Evolutionary conservation across 2,888 invertebrate species (phyloP).

Genomic region (Heliconius cydno): DNA sequence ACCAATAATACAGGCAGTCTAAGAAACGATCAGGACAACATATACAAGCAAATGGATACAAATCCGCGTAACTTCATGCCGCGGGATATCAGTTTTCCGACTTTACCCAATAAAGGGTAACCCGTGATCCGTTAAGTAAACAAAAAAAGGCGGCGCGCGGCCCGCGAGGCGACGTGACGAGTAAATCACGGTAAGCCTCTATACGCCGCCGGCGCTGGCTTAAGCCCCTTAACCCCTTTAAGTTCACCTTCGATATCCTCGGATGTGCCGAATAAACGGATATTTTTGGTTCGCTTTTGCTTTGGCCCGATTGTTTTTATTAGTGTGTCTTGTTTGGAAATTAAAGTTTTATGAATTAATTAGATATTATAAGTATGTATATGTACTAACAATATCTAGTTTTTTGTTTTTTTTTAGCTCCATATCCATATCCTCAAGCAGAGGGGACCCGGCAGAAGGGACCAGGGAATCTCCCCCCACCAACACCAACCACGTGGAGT

Average conservation of each 20-base stretch:
- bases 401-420: too few relatives aligned
- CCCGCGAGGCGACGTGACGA: constrained; percentile 46
- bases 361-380: too few relatives aligned
- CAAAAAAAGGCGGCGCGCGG: constrained; percentile 74
- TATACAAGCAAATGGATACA: constrained; percentile 54
- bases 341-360: constrained; percentile 60
- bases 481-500: too few relatives aligned
- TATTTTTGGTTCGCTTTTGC: constrained; percentile 48
- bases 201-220: constrained; percentile 49
- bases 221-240: constrained; percentile 49
- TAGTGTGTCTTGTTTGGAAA: constrained; percentile 80
- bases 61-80: constrained; percentile 72
- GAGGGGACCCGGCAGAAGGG: too few relatives aligned
- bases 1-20: neutral
- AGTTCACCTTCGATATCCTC: constrained; percentile 68
- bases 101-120: constrained; percentile 78
- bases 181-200: constrained; percentile 44
- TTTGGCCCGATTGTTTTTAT: constrained; percentile 68
- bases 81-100: constrained; percentile 79
- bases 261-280: constrained; percentile 43
- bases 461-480: too few relatives aligned
- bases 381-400: too few relatives aligned
- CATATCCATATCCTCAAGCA: too few relatives aligned
- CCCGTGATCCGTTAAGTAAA: constrained; percentile 74
- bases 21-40: constrained; percentile 18